Conservation (phyloP, 2,888 invertebrate species). For the Bombylius major region DNA sequence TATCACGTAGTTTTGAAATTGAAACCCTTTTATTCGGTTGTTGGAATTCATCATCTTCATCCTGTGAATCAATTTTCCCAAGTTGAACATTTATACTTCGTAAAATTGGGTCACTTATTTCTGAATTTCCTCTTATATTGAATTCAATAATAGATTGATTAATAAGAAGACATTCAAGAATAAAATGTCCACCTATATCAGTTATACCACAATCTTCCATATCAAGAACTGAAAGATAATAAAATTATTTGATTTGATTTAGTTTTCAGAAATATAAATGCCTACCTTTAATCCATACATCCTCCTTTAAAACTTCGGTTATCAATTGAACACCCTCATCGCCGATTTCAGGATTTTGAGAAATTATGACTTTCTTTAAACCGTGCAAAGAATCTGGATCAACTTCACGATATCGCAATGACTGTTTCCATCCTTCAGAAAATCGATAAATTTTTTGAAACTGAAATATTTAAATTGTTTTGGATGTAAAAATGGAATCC, state of each 20-base stretch:
- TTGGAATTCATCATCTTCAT: slow-evolving; percentile 2
- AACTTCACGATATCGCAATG: slow-evolving; percentile 62
- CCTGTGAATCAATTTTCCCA: slow-evolving; percentile 25
- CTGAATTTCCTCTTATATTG: slow-evolving; percentile 51
- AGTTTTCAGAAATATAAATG: background rate
- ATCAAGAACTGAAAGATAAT: slow-evolving; percentile 44
- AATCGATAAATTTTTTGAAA: slow-evolving; percentile 58
- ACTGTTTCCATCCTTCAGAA: slow-evolving; percentile 71
- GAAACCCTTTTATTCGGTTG: slow-evolving; percentile 22
- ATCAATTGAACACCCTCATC: slow-evolving; percentile 50
- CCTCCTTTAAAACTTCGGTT: slow-evolving; percentile 58
- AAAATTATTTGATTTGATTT: background rate
- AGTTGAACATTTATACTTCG: slow-evolving; percentile 40
- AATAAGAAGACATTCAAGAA: slow-evolving; percentile 47
- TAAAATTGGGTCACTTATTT: slow-evolving; percentile 39
- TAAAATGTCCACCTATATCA: slow-evolving; percentile 43
- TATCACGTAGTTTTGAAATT: slow-evolving; percentile 22
- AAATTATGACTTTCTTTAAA: slow-evolving; percentile 53
- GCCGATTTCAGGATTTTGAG: slow-evolving; percentile 53
- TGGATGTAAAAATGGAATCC: background rate
- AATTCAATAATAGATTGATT: slow-evolving; percentile 56
- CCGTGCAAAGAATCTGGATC: slow-evolving; percentile 62
- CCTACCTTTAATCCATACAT: slow-evolving; percentile 62
- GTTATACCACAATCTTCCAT: slow-evolving; percentile 62
- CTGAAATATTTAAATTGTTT: slow-evolving; percentile 27